phyloP scores from a whole-genome alignment of 2,113 vertebrate genomes.

The Ivindomyrus marchei region DNA sequence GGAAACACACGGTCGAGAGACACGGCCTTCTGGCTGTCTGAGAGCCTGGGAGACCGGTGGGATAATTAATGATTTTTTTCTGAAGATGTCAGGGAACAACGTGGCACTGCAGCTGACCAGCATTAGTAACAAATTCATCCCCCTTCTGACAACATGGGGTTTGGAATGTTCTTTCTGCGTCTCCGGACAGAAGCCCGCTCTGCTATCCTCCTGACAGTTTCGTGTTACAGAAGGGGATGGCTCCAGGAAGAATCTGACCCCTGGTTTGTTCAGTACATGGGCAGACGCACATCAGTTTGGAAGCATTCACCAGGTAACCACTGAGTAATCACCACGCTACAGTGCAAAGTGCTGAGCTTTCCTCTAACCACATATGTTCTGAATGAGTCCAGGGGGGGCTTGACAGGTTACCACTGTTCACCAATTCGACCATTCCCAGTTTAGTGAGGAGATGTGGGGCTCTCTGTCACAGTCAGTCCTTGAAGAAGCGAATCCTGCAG shows the following conservation, averaged over 20 bases:
- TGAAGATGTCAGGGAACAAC: conserved; percentile 35
- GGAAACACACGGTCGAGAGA: conserved; percentile 54
- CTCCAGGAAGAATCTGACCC: conserved; percentile 44
- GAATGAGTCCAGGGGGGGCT: not conserved
- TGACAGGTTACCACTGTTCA: not conserved
- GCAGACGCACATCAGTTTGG: conserved; percentile 24
- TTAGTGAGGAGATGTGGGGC: not conserved
- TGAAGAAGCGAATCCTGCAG: not conserved
- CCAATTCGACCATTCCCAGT: not conserved
- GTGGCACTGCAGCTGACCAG: conserved; percentile 59
- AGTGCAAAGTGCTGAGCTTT: not conserved
- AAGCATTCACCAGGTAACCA: not conserved
- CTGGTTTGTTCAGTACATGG: conserved; percentile 19
- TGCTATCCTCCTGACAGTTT: conserved; percentile 57
- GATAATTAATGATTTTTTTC: conserved; percentile 60
- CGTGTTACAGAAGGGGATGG: conserved; percentile 47
- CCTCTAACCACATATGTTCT: not conserved
- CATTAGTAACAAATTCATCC: conserved; percentile 68
- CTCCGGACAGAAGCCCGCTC: conserved; percentile 37
- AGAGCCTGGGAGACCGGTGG: conserved; percentile 44
- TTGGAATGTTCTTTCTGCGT: conserved; percentile 46
- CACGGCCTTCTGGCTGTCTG: conserved; percentile 50
- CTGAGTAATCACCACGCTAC: not conserved
- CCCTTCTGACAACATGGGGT: conserved; percentile 58
- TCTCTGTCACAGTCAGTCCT: not conserved